phyloP scores from a whole-genome alignment of 2,113 vertebrate genomes.

The Lophotis ruficrista region DNA sequence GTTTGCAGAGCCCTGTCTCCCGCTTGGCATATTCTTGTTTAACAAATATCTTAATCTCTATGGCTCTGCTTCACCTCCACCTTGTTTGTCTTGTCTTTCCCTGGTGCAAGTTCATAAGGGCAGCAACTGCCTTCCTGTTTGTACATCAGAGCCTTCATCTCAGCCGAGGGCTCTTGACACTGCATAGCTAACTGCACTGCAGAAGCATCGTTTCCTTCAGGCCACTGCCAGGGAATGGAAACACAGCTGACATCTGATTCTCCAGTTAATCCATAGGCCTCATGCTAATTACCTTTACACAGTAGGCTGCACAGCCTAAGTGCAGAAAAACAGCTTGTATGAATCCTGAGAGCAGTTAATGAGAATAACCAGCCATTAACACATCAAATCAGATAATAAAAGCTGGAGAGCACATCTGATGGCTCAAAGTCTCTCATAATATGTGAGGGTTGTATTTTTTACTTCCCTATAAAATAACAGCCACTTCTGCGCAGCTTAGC shows the following conservation, averaged over 20 bases:
- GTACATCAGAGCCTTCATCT: neutral
- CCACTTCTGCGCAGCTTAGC: neutral
- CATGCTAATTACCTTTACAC: neutral
- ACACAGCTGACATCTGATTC: constrained; percentile 5
- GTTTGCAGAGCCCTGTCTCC: neutral
- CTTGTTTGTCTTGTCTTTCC: neutral
- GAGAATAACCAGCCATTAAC: constrained; percentile 32
- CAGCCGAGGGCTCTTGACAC: neutral
- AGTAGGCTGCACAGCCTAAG: constrained; percentile 2
- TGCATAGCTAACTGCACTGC: neutral
- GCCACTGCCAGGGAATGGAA: neutral
- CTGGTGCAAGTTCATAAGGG: neutral
- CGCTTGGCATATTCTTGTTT: neutral
- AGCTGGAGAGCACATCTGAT: neutral
- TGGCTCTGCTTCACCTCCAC: neutral
- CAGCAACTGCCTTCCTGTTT: neutral
- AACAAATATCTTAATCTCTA: neutral
- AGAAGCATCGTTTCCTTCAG: neutral
- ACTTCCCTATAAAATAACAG: neutral
- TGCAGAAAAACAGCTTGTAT: constrained; percentile 1
- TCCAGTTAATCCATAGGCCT: neutral
- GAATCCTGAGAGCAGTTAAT: neutral
- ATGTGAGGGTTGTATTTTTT: neutral
- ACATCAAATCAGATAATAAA: constrained; percentile 21
- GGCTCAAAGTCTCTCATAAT: neutral